phyloP scores from a whole-genome alignment of 2,113 vertebrate species.

The Rhadina sibilatrix region DNA sequence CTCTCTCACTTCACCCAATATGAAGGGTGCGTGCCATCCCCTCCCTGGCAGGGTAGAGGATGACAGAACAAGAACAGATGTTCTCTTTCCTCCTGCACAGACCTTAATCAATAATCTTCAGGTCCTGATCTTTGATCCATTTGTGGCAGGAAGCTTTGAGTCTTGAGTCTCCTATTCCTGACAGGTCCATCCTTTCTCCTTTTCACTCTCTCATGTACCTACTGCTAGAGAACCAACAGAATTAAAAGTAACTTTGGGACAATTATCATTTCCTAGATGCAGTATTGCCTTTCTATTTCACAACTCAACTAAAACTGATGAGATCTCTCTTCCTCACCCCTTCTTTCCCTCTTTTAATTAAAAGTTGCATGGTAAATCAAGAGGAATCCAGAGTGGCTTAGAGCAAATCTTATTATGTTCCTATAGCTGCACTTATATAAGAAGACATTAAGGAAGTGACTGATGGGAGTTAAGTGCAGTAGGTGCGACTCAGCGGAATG shows the following conservation, averaged over 20 bases:
- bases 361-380: not conserved
- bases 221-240: not conserved
- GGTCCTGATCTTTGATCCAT: not conserved
- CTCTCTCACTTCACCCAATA: not conserved
- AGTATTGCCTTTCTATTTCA: not conserved
- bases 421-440: not conserved
- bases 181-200: not conserved
- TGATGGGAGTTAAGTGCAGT: not conserved
- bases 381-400: not conserved
- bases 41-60: not conserved
- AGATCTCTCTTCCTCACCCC: not conserved
- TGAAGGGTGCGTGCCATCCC: not conserved
- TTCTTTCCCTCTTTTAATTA: slow-evolving; percentile 4
- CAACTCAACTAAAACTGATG: not conserved
- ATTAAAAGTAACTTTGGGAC: not conserved
- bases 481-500: not conserved
- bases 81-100: not conserved
- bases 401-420: not conserved
- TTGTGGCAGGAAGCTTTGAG: not conserved
- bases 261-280: not conserved
- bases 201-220: not conserved
- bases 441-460: not conserved
- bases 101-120: not conserved
- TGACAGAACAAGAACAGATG: not conserved
- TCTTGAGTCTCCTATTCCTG: not conserved